Evolutionary conservation across 2,113 vertebrate species (phyloP).

Genomic region (zebrafish (Danio rerio)): GRCz12tu NC_133180.1:53578001-53578500

Average conservation of each 20-base stretch:
- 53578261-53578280: conserved; percentile 79
- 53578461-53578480: conserved; percentile 34
- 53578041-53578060: background rate
- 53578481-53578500: conserved; percentile 18
- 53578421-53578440: conserved; percentile 65
- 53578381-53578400: conserved; percentile 77
- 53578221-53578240: conserved; percentile 72
- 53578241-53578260: conserved; percentile 77
- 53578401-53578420: conserved; percentile 75
- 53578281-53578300: conserved; percentile 73
- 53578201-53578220: conserved; percentile 43
- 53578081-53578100: too few relatives aligned
- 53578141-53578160: background rate
- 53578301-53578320: conserved; percentile 70
- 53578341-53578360: conserved; percentile 80
- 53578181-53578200: conserved; percentile 10
- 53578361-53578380: conserved; percentile 79
- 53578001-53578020: background rate
- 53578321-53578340: conserved; percentile 81
- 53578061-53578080: too few relatives aligned
- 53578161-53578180: background rate
- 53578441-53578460: conserved; percentile 65
- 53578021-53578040: background rate
- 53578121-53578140: background rate
- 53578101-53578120: background rate